Base-by-base conservation (phyloP, 1,140 invertebrate genomes). In the Drosophila kikkawai region DNA sequence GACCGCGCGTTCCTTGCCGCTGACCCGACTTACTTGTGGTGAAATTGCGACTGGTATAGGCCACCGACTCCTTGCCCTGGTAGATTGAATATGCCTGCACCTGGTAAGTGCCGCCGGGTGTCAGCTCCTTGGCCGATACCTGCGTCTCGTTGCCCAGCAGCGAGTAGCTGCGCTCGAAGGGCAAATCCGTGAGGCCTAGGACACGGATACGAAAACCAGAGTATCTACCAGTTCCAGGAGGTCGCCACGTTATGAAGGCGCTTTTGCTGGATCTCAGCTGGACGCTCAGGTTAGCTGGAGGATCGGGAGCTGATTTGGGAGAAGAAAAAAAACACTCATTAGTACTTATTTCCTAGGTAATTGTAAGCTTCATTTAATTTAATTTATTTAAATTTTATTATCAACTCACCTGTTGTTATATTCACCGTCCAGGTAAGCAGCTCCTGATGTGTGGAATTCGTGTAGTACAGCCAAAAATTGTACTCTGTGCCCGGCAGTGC, bases 41-140 rank as follows among this genome's bases (percentile, higher is more conserved):
- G 91, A 99, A 98, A 93, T 98, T 98, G 58, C 96, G 94, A 67
- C 97, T 97, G 47, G 97, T 97, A 83, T 98, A 98, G 9, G 96
- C 96, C 44, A 96, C 95, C 86, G 97, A 97, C 93, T 98, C 97
- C 94, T 98, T 98, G 75, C 96, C 95, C 91, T 98, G 96, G 88
- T 97, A 97, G 32, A 98, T 95, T 39, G 97, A 97, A 91, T 96
- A 98, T 19, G 98, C 95, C 92, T 98, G 97, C 55, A 98, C 95
- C 93, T 98, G 97, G 91, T 98, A 98, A 12, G 59, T 60, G n/a
- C 96, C 97, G 74, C 97, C 97, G 1, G 96, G 45, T 95, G 96
- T 97, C 44, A 98, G 94, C 86, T 98, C 97, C 65, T 96, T 94
- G 22, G 98, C 94, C n/a, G 95, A 93, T 78, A 97, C 95, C 65